A percentile compares a stretch with the other conserved stretches of the same genome.
Conservation (phyloP, 92 coral and sea anemone genomes). For the Porites divaricata region DNA sequence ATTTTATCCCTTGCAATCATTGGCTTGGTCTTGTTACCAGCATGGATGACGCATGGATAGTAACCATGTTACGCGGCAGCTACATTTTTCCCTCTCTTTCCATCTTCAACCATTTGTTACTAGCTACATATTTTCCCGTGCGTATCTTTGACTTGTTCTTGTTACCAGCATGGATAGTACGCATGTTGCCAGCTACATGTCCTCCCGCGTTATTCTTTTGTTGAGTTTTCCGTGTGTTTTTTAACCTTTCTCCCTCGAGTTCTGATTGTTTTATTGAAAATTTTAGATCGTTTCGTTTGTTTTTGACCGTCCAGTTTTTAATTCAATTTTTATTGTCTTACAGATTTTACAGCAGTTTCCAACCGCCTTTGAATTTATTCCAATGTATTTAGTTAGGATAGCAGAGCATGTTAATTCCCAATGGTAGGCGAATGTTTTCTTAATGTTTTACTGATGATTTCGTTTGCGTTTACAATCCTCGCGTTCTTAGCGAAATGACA, state of each 20-base stretch:
- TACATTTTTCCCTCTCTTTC: neutral
- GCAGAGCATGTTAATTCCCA: slow-evolving; percentile 97
- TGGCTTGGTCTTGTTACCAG: no score
- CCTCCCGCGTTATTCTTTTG: neutral
- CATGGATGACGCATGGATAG: no score
- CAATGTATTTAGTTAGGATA: slow-evolving; percentile 78
- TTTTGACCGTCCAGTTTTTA: neutral
- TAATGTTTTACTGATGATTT: neutral
- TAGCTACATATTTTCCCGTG: neutral
- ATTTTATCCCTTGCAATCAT: neutral
- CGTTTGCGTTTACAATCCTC: neutral
- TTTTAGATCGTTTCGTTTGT: neutral
- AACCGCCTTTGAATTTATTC: slow-evolving; percentile 86
- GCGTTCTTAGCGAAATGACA: no score
- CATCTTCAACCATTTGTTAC: no score
- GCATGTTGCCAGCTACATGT: neutral
- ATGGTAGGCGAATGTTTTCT: slow-evolving; percentile 68
- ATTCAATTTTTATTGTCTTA: neutral
- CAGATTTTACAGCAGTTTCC: slow-evolving; percentile 90
- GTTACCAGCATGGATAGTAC: neutral
- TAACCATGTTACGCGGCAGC: neutral
- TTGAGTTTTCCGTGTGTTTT: neutral
- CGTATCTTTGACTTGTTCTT: neutral
- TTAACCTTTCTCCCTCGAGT: neutral
- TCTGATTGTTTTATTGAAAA: neutral